These are phyloP conservation scores for Atta cephalotes DNA, from an alignment of 1,140 invertebrate genomes.

Conservation along the genomic window DNA sequence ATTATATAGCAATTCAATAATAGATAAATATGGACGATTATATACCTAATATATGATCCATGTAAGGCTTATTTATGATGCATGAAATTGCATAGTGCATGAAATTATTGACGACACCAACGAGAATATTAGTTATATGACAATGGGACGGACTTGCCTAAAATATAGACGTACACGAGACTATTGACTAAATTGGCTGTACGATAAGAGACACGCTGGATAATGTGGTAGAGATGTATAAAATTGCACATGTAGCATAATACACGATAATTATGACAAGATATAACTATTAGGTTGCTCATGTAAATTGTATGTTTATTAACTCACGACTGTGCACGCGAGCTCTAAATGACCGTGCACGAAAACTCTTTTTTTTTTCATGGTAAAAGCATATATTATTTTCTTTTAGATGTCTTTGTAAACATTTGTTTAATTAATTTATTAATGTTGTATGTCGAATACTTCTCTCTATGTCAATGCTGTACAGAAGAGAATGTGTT, in stretches of 20 bases:
- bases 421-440: constrained; percentile 20
- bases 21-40: neutral
- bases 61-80: constrained; percentile 24
- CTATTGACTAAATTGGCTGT: constrained; percentile 31
- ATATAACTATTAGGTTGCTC: constrained; percentile 53
- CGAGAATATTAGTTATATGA: constrained; percentile 44
- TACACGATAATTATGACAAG: neutral
- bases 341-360: constrained; percentile 7
- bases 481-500: neutral
- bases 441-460: constrained; percentile 1
- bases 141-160: constrained; percentile 18
- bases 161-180: neutral
- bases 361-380: neutral
- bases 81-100: constrained; percentile 31
- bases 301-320: constrained; percentile 46
- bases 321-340: constrained; percentile 21
- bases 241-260: constrained; percentile 14
- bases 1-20: neutral
- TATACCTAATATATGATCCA: neutral
- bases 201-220: constrained; percentile 32
- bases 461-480: neutral
- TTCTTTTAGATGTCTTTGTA: neutral
- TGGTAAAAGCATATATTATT: no score
- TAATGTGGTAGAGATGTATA: constrained; percentile 32
- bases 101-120: constrained; percentile 33